Percentiles rank a stretch among this genome's conserved stretches.
Conservation (phyloP, 2,888 invertebrate genomes). For the Drosophila phalerata region DNA sequence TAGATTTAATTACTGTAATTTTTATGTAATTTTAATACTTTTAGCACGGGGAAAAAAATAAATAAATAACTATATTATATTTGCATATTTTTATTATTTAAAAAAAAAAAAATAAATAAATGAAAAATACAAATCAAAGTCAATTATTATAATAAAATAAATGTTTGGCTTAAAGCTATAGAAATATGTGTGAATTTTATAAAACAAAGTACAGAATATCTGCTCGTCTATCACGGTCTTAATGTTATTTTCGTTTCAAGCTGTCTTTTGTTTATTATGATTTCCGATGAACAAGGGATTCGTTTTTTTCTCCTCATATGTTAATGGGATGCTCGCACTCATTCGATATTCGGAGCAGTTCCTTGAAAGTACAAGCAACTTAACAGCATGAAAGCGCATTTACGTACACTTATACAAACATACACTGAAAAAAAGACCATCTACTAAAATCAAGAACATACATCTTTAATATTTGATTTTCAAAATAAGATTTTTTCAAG, state of each 20-base stretch:
- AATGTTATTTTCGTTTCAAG: neutral
- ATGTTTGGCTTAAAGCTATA: too few species aligned
- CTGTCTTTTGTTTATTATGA: conserved; percentile 27
- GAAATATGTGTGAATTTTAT: neutral
- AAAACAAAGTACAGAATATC: conserved; percentile 3
- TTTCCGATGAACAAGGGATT: conserved; percentile 30
- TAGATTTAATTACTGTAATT: neutral
- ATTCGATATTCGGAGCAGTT: conserved; percentile 8
- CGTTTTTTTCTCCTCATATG: conserved; percentile 20
- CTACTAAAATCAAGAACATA: too few species aligned
- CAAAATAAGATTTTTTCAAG: too few species aligned
- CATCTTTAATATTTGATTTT: too few species aligned
- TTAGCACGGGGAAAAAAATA: too few species aligned
- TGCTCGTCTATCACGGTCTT: neutral
- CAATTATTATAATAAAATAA: too few species aligned
- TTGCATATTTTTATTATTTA: too few species aligned
- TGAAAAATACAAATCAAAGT: too few species aligned
- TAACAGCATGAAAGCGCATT: conserved; percentile 17
- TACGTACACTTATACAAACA: neutral
- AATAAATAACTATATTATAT: too few species aligned
- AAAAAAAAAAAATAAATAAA: too few species aligned
- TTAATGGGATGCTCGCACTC: conserved; percentile 25
- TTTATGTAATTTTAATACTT: too few species aligned
- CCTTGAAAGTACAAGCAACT: neutral
- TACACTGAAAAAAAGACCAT: too few species aligned